Conservation (phyloP, 2,113 vertebrate species). For the Columbina picui region DNA sequence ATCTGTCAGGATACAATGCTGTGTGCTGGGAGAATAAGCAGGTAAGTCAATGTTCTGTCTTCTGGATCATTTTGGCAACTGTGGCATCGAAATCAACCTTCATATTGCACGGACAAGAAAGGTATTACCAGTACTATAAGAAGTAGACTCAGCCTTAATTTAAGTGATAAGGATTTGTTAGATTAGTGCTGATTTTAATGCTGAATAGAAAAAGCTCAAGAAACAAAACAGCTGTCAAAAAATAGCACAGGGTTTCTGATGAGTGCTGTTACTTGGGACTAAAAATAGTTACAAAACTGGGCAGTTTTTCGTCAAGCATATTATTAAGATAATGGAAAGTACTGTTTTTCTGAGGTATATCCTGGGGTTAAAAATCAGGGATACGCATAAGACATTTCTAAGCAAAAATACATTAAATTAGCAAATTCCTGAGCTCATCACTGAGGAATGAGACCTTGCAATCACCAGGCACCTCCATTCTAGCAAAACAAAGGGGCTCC, state of each 20-base stretch:
- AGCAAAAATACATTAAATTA: background rate
- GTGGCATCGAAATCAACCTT: background rate
- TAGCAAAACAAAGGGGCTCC: background rate
- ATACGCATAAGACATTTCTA: background rate
- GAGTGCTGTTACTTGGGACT: background rate
- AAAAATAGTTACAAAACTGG: background rate
- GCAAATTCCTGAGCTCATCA: background rate
- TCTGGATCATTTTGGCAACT: background rate
- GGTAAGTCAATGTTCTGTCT: fast-evolving
- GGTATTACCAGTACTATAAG: background rate
- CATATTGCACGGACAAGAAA: background rate
- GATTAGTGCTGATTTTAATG: background rate
- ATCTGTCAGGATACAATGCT: background rate
- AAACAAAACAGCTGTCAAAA: background rate
- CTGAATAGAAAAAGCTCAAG: background rate
- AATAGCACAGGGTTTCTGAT: background rate
- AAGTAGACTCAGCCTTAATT: background rate
- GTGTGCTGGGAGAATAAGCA: background rate
- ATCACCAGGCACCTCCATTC: background rate
- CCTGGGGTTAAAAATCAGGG: background rate
- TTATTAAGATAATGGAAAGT: background rate
- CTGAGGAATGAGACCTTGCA: background rate
- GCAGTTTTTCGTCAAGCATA: background rate
- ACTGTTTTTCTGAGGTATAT: background rate
- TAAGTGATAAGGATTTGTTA: background rate